Conservation (phyloP, 2,888 invertebrate species). For the Caenorhabditis zanzibari region DNA sequence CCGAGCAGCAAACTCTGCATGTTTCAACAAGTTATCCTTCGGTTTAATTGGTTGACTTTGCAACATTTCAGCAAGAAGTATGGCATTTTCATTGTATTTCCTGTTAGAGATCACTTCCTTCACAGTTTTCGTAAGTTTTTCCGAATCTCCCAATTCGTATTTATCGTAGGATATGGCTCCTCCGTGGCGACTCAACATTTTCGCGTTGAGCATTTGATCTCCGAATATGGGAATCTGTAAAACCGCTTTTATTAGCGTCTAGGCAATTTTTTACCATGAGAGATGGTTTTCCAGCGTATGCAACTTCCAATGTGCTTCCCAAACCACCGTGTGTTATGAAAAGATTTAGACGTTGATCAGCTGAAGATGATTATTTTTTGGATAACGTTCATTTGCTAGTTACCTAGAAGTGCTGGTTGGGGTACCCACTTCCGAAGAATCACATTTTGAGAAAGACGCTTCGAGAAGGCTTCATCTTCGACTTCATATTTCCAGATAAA, state of each 20-base stretch:
- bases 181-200: conserved; percentile 55
- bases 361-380: not conserved
- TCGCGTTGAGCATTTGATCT: conserved; percentile 40
- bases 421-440: conserved; percentile 51
- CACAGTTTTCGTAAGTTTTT: conserved; percentile 19
- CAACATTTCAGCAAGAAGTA: conserved; percentile 25
- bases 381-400: not conserved
- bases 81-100: conserved; percentile 17
- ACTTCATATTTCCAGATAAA: conserved; percentile 62
- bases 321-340: conserved; percentile 42
- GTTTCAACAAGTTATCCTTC: conserved; percentile 23
- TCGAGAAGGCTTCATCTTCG: conserved; percentile 22
- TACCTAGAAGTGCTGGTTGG: conserved; percentile 41
- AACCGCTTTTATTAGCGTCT: not conserved
- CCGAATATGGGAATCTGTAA: conserved; percentile 51
- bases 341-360: conserved; percentile 31
- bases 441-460: conserved; percentile 36
- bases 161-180: conserved; percentile 54
- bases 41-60: conserved; percentile 39
- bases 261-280: too few species aligned
- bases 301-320: conserved; percentile 40
- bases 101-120: conserved; percentile 16
- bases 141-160: conserved; percentile 19
- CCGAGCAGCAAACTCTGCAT: conserved; percentile 40
- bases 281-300: conserved; percentile 44